Conservation (phyloP, 2,888 invertebrate species). For the Drosophila conformis region DNA sequence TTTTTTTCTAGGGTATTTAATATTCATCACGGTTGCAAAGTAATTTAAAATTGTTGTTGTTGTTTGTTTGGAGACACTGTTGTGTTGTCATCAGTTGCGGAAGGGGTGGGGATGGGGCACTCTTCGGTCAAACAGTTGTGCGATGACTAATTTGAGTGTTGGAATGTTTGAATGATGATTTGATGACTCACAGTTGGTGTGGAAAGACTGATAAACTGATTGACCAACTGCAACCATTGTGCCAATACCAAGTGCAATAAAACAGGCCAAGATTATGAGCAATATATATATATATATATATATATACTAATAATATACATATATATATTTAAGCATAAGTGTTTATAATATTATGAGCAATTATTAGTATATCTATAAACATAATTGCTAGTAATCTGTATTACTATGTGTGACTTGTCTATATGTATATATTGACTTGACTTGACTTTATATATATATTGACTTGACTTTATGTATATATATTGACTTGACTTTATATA, state of each 20-base stretch:
- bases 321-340: background rate
- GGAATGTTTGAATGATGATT: background rate
- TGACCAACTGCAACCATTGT: slow-evolving; percentile 26
- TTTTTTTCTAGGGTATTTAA: slow-evolving; percentile 20
- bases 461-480: too few relatives aligned
- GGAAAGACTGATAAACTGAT: slow-evolving; percentile 33
- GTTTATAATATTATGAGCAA: background rate
- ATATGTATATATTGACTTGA: too few relatives aligned
- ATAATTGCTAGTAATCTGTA: too few relatives aligned
- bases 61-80: slow-evolving; percentile 30
- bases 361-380: too few relatives aligned
- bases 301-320: background rate
- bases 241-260: slow-evolving; percentile 16
- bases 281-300: background rate
- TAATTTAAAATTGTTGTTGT: slow-evolving; percentile 27
- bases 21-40: slow-evolving; percentile 4
- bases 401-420: too few relatives aligned
- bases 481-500: too few relatives aligned
- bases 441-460: too few relatives aligned
- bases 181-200: slow-evolving; percentile 29
- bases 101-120: background rate
- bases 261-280: slow-evolving; percentile 23
- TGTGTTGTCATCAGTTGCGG: slow-evolving; percentile 24
- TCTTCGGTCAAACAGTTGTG: slow-evolving; percentile 28
- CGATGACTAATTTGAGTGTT: slow-evolving; percentile 55